Evolutionary conservation across 2,797 vertebrate species (phyloP), one percentile per base, ranked within the genome.

Genomic region (Xenopus petersii): DNA sequence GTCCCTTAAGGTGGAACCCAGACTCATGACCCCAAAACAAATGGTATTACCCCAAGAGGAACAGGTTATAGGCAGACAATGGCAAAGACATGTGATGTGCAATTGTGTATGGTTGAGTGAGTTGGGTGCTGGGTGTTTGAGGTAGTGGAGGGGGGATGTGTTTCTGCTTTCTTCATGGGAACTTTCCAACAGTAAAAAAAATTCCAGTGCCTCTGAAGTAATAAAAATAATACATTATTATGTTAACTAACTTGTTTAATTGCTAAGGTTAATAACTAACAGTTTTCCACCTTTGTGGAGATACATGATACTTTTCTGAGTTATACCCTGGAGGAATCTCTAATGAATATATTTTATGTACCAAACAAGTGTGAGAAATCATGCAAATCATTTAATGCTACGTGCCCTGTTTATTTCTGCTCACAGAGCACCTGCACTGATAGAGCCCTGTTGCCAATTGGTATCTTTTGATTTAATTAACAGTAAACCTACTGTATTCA

Each of bases 401-500:
- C 11, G 33, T 47, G 36, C 30, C 65, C 49, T 60, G 46, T 67
- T 56, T 21, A 58, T 58, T 61, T 17, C 15, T 60, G 71, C 42
- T 67, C 12, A 49, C 33, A 56, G 11, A 64, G n/a, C 59, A 64
- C 33, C 64, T 74, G n/a, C 55, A 54, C 30, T 46, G 48, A 42
- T 62, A 12, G 10, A 61, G 30, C 70, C 17, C 47, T 54, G 33
- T 21, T 78, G 71, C 30, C 55, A 74, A 79, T 81, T 75, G 66
- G 70, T 58, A 62, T 73, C 60, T 70, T 81, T 81, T 81, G 65
- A 86, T 86, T 86, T 88, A 85, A 88, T 88, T 83, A 84, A 80
- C 72, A 81, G 56, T 69, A 74, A 47, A 82, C 81, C 75, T 21
- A 79, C 71, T 84, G 49, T 56, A 64, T 60, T 64, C 66, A 82